Conservation (phyloP, 2,888 invertebrate species). For the Arge pagana region DNA sequence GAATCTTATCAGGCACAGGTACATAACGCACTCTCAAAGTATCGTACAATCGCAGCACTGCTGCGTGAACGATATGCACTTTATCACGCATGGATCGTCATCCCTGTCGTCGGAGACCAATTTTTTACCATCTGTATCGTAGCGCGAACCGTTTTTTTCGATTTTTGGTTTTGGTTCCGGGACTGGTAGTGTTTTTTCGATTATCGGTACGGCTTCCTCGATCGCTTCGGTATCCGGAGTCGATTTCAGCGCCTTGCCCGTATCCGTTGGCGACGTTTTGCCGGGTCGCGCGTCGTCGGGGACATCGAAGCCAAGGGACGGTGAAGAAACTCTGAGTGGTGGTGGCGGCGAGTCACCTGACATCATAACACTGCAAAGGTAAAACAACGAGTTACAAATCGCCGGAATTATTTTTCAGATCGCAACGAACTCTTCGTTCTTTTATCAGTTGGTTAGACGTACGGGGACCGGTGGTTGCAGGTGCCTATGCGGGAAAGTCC, state of each 20-base stretch:
- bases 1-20: no score
- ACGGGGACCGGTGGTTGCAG: no score
- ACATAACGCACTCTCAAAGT: slow-evolving; percentile 43
- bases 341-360: slow-evolving; percentile 47
- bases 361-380: slow-evolving; percentile 50
- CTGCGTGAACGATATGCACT: slow-evolving; percentile 67
- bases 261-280: slow-evolving; percentile 36
- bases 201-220: slow-evolving; percentile 44
- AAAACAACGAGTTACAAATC: background rate
- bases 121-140: slow-evolving; percentile 33
- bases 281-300: slow-evolving; percentile 45
- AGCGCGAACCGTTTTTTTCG: slow-evolving; percentile 46
- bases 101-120: slow-evolving; percentile 58
- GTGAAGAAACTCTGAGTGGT: slow-evolving; percentile 37
- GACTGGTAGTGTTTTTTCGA: slow-evolving; percentile 39
- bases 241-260: slow-evolving; percentile 30
- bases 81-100: slow-evolving; percentile 65
- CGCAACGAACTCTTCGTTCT: background rate
- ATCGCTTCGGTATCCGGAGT: slow-evolving; percentile 34
- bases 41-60: slow-evolving; percentile 69
- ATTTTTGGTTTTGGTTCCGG: slow-evolving; percentile 45
- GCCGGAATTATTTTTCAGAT: background rate
- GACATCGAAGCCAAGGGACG: slow-evolving; percentile 42
- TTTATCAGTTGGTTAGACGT: no score
- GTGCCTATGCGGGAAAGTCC: no score